These are phyloP conservation scores for Crocallis elinguaria DNA, from an alignment of 2,888 invertebrate genomes.

Conservation along the genomic window DNA sequence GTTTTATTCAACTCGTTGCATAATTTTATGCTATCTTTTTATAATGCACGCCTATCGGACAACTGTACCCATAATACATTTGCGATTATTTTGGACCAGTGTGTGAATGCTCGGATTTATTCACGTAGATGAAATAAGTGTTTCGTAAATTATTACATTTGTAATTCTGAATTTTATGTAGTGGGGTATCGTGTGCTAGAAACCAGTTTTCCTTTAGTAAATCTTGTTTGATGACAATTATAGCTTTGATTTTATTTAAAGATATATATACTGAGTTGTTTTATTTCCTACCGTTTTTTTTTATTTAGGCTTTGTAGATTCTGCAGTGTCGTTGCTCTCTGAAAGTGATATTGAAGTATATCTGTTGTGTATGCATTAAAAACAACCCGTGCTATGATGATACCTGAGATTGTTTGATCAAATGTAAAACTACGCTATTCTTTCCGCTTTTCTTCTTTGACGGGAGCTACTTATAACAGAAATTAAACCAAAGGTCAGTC, in stretches of 20 bases:
- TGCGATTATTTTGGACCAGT: constrained; percentile 33
- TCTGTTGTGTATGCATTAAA: too few species aligned
- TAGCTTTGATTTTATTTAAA: constrained; percentile 3
- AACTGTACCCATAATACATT: constrained; percentile 19
- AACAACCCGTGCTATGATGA: too few species aligned
- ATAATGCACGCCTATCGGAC: constrained; percentile 38
- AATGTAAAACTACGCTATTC: too few species aligned
- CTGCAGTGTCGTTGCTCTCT: neutral
- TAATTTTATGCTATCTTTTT: constrained; percentile 50
- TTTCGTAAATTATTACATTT: constrained; percentile 6
- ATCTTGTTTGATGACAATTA: constrained; percentile 4
- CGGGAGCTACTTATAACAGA: too few species aligned
- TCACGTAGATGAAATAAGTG: constrained; percentile 1
- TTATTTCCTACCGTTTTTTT: too few species aligned
- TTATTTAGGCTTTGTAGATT: neutral
- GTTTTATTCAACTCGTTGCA: constrained; percentile 53
- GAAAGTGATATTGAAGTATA: neutral
- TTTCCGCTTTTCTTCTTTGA: too few species aligned
- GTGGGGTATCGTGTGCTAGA: neutral
- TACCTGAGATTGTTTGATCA: too few species aligned
- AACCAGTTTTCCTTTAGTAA: constrained; percentile 2
- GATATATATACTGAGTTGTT: too few species aligned
- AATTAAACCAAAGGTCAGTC: too few species aligned
- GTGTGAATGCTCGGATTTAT: constrained; percentile 13
- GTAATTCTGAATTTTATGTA: constrained; percentile 1